A percentile compares a stretch with the other conserved stretches of the same genome.
Evolutionary conservation across 2,888 invertebrate species (phyloP).

Genomic region (Drosophila cognata): DNA sequence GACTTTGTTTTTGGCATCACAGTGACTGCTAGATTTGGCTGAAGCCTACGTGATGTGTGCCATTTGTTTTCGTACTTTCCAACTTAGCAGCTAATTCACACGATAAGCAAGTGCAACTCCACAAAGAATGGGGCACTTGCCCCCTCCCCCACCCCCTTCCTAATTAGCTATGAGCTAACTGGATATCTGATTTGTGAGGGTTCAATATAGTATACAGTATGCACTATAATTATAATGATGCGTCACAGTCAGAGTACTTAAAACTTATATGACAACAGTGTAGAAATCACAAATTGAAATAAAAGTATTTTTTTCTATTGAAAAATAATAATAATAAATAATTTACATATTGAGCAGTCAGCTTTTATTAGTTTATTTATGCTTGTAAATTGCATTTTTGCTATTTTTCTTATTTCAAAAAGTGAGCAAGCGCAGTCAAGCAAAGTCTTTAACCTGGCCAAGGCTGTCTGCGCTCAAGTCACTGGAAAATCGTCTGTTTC

Average conservation of each 20-base stretch:
- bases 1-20: not conserved
- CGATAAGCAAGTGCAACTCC: constrained; percentile 3
- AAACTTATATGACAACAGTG: not conserved
- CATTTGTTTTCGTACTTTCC: not conserved
- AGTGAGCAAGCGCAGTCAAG: not conserved
- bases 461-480: constrained; percentile 3
- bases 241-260: not conserved
- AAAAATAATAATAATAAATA: too few species aligned
- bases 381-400: not conserved
- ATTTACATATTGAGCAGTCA: not conserved
- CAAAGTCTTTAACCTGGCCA: constrained; percentile 9
- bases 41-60: not conserved
- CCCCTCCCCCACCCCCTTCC: not conserved
- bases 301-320: not conserved
- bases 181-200: not conserved
- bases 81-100: not conserved
- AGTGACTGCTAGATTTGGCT: not conserved
- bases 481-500: not conserved
- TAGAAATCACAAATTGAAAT: not conserved
- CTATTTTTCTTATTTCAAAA: not conserved
- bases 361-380: not conserved
- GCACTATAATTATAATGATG: not conserved
- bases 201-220: not conserved
- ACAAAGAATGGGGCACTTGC: not conserved
- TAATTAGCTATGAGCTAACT: not conserved